Base-by-base conservation (phyloP, 2,113 vertebrate genomes). In the Protobothrops mucrosquamatus region DNA sequence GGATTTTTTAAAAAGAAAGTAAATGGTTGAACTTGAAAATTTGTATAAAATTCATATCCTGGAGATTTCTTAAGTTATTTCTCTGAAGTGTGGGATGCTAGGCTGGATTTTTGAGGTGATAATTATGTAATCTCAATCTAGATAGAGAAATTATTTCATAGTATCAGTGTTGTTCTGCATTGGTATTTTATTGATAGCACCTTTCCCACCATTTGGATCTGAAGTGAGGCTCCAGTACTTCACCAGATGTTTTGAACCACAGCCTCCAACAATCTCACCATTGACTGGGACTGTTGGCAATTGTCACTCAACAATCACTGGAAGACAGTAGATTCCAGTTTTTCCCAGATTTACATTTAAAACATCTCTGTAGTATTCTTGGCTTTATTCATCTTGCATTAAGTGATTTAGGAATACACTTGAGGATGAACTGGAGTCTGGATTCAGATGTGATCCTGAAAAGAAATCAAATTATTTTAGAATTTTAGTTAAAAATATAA, bases 41-140 rank as follows among this genome's bases (percentile, higher is more conserved):
- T 93, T 93, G 91, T 90, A 92, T 54, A 56, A 93, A 93, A 59
- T 90, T 20, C 87, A 74, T 88, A 91, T 85, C 15, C 29, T 92
- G 8, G 23, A 90, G 11, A 85, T 39, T 20, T 57, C 7, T 39
- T 59, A 59, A 43, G 23, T n/a, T 48, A 34, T 7, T 54, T n/a
- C 43, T 61, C 4, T 61, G 18, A 52, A 39, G 6, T 91, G 51
- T 4, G 18, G 18, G 34, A 11, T 81, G 22, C 20, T n/a, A 61
- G 39, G 93, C 85, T 3, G 56, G n/a, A 64, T 43, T 56, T 61
- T 4, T 61, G 29, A 52, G 39, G 48, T 90, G 92, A 81, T 46
- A 92, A 6, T 34, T 29, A 94, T 74, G 90, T 51, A 91, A 34
- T 74, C 29, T 85, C 95, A 92, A 88, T 56, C 81, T 86, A 46